Evolutionary conservation across 2,113 vertebrate species (phyloP), one percentile per base, ranked within the genome.

Genomic region (Jaculus jaculus): DNA sequence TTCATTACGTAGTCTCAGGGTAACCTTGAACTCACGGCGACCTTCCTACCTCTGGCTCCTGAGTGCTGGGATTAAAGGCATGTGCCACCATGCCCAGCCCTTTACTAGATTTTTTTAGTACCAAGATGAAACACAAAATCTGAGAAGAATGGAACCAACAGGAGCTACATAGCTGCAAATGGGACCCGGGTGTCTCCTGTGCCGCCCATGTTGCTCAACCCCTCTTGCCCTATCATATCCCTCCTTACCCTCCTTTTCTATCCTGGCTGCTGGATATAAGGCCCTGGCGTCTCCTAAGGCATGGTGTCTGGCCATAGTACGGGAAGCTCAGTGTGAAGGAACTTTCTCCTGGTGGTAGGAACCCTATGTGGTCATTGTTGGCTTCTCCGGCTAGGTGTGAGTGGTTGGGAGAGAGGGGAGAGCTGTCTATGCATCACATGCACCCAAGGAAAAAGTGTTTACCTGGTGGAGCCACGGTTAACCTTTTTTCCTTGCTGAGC

Each of bases 401-500:
- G 93, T 7, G 82, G 68, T 18, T 63, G 93, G 88, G 80, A 86
- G 80, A 90, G 77, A 90, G 75, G 88, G 83, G 90, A 90, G 78
- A 51, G 72, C 4, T 30, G 58, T 71, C 91, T 96, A 83, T 98
- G 98, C 97, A 97, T 97, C 97, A 98, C 98, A 98, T 98, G 98
- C 98, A 98, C 97, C 97, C 98, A 98, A 98, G 98, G 98, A 98
- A 98, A 98, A 98, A 98, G 93, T 98, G 98, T 98, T 98, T 98
- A 98, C 98, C 98, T 98, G 98, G 98, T 98, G 94, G 97, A 97
- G 98, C 98, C 98, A 98, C 97, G 83, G 98, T 98, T 98, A 98
- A 98, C 98, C 98, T 98, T 98, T 98, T 98, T 98, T 98, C 98
- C 98, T 98, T 98, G 98, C 97, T 98, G 98, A 98, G 98, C 97